A percentile compares a stretch with the other conserved stretches of the same genome.
phyloP scores from a whole-genome alignment of 2,113 vertebrate genomes.

The Tichodroma muraria region DNA sequence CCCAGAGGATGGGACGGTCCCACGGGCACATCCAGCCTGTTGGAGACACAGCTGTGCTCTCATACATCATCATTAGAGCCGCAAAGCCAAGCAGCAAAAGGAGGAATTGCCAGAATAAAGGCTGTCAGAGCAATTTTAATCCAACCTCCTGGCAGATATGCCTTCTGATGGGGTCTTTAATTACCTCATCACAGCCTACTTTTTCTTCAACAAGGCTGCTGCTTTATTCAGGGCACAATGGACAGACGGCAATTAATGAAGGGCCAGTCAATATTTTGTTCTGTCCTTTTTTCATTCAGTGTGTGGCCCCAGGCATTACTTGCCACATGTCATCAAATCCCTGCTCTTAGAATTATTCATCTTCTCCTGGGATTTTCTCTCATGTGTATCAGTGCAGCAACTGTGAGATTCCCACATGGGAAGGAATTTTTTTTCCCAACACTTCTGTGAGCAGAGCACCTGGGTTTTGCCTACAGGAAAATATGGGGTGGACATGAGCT shows the following conservation, averaged over 20 bases:
- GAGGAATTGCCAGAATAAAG: slow-evolving; percentile 39
- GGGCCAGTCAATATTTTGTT: slow-evolving; percentile 40
- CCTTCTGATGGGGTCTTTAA: slow-evolving; percentile 44
- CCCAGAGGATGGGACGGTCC: too few relatives aligned
- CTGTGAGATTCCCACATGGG: background rate
- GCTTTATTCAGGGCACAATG: background rate
- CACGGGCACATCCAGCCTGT: background rate
- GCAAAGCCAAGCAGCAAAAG: slow-evolving; percentile 22
- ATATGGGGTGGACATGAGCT: background rate
- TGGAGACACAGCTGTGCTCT: background rate
- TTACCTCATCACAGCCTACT: slow-evolving; percentile 49
- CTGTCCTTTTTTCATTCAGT: background rate
- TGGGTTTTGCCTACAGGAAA: background rate
- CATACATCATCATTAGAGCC: slow-evolving; percentile 51
- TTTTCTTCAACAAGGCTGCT: slow-evolving; percentile 24
- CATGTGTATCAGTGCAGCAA: background rate
- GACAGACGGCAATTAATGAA: background rate
- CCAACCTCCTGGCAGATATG: slow-evolving; percentile 19
- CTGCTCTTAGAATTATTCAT: background rate
- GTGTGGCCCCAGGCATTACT: slow-evolving; percentile 4
- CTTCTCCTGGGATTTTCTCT: background rate
- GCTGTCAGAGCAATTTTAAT: slow-evolving; percentile 51
- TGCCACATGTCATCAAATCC: background rate
- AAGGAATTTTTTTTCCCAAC: background rate
- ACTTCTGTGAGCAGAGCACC: background rate